These are phyloP conservation scores for Rattus norvegicus DNA, from an alignment of 2,113 vertebrate genomes.

Conservation along the genomic window GRCr8 NC_086029.1:49779501-49780000, in stretches of 20 bases:
- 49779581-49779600: neutral
- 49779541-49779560: neutral
- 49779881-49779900: neutral
- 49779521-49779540: accelerated
- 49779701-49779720: too few species aligned
- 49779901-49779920: neutral
- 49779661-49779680: neutral
- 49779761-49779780: neutral
- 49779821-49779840: neutral
- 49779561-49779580: neutral
- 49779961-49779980: too few species aligned
- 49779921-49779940: neutral
- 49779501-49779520: neutral
- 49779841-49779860: too few species aligned
- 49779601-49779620: neutral
- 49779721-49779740: neutral
- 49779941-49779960: too few species aligned
- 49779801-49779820: neutral
- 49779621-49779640: neutral
- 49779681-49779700: neutral
- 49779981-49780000: neutral
- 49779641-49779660: neutral
- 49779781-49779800: neutral
- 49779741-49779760: neutral
- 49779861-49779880: neutral